Conservation (phyloP, 2,888 invertebrate genomes). For the Epinotia bilunana region DNA sequence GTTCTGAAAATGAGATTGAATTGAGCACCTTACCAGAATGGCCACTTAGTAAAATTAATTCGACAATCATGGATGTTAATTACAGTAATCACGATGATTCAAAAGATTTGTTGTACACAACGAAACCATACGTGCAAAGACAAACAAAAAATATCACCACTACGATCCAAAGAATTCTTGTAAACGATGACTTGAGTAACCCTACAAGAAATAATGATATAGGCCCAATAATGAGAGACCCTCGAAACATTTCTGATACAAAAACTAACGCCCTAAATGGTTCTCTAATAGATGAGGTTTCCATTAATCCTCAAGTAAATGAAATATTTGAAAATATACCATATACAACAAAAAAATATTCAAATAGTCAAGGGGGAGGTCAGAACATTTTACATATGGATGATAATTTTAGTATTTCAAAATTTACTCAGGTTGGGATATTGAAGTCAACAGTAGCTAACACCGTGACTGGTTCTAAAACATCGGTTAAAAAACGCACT, state of each 20-base stretch:
- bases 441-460: neutral
- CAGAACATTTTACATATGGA: neutral
- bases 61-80: neutral
- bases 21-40: neutral
- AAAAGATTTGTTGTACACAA: neutral
- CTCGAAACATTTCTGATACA: neutral
- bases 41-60: neutral
- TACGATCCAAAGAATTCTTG: neutral
- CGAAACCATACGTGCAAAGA: neutral
- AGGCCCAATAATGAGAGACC: neutral
- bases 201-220: neutral
- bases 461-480: neutral
- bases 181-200: neutral
- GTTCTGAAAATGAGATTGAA: neutral
- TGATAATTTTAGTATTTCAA: neutral
- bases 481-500: neutral
- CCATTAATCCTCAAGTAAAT: neutral
- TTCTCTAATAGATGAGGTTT: neutral
- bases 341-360: neutral
- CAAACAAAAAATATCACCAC: neutral
- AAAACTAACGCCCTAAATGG: neutral
- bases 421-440: too few species aligned
- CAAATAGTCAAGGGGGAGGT: neutral
- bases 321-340: neutral
- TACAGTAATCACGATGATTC: neutral